Percentiles rank a stretch among this genome's conserved stretches.
phyloP scores from a whole-genome alignment of 2,888 invertebrate species.

The Argyra leucocephala region DNA sequence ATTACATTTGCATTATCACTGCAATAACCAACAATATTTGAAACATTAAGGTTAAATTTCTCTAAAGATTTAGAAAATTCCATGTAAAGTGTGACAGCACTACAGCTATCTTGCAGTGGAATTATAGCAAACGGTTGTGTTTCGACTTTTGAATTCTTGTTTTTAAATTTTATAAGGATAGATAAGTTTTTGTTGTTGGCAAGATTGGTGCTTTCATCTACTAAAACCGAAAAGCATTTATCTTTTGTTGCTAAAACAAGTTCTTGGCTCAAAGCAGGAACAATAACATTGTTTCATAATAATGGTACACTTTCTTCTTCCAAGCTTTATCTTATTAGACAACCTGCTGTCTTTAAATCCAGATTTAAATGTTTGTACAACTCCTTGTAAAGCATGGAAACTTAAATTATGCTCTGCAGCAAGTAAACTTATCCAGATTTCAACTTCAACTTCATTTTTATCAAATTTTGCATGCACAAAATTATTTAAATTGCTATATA shows the following conservation, averaged over 20 bases:
- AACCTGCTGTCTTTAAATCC: background rate
- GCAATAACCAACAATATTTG: background rate
- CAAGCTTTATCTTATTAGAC: background rate
- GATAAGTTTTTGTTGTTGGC: background rate
- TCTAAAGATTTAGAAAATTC: slow-evolving; percentile 7
- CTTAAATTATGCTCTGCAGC: background rate
- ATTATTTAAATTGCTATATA: background rate
- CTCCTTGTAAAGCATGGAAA: background rate
- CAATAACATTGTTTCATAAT: slow-evolving; percentile 6
- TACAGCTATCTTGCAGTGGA: background rate
- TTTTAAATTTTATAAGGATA: background rate
- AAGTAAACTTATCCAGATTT: background rate
- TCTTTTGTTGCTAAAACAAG: background rate
- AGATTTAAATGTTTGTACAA: background rate
- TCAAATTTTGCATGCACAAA: background rate
- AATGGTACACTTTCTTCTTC: background rate
- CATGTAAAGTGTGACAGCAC: slow-evolving; percentile 1
- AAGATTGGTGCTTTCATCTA: slow-evolving; percentile 5
- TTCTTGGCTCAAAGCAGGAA: slow-evolving; percentile 1
- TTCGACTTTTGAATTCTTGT: background rate
- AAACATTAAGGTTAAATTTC: background rate
- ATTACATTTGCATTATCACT: slow-evolving; percentile 1
- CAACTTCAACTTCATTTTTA: background rate
- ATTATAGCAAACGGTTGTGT: background rate
- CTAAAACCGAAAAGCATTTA: background rate